These are phyloP conservation scores for Lutjanus erythropterus DNA, from an alignment of 2,113 vertebrate species.

Conservation along the genomic window DNA sequence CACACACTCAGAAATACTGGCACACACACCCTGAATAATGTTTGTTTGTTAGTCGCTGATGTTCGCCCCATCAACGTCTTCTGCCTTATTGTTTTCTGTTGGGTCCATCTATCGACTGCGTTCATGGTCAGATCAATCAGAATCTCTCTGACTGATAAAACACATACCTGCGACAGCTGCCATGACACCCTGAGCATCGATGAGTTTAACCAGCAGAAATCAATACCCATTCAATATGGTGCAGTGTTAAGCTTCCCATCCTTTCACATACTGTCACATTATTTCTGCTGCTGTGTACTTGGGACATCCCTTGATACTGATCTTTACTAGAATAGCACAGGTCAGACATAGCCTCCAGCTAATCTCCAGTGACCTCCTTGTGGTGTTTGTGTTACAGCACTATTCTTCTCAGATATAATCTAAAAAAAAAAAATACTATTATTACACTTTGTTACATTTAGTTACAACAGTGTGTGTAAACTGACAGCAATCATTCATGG, in stretches of 20 bases:
- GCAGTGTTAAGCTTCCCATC: constrained; percentile 24
- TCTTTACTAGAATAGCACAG: neutral
- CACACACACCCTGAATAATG: constrained; percentile 2
- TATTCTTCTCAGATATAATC: neutral
- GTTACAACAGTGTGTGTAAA: neutral
- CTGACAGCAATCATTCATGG: neutral
- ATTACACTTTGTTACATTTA: neutral
- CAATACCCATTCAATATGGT: constrained; percentile 39
- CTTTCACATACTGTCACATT: constrained; percentile 9
- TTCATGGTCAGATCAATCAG: constrained; percentile 26
- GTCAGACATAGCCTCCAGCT: neutral
- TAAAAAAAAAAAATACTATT: neutral
- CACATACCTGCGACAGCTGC: constrained; percentile 25
- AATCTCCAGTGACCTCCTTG: constrained; percentile 15
- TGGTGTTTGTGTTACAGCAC: neutral
- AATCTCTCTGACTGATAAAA: constrained; percentile 38
- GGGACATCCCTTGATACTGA: constrained; percentile 42
- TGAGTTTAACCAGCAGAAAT: constrained; percentile 50
- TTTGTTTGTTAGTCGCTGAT: neutral
- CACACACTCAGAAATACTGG: constrained; percentile 8
- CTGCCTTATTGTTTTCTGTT: constrained; percentile 32
- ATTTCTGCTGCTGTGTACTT: constrained; percentile 19
- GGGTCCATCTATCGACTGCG: constrained; percentile 1
- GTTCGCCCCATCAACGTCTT: constrained; percentile 8
- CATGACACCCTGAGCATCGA: constrained; percentile 7